These are phyloP conservation scores for Tamias sibiricus DNA, from an alignment of 2,113 vertebrate species.

Conservation along the genomic window DNA sequence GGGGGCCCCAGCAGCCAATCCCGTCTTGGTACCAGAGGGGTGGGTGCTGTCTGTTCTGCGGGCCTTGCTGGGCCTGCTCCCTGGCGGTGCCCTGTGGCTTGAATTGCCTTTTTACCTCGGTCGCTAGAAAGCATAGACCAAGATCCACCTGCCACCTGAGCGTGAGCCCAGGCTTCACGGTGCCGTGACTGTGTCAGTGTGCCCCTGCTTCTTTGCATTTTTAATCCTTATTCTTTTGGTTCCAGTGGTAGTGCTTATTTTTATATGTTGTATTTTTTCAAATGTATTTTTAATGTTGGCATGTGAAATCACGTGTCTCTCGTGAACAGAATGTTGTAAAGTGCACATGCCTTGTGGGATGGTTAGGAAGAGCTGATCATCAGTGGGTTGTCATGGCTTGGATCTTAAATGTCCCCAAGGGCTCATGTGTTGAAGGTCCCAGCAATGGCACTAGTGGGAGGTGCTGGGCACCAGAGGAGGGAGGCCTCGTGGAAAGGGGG, in stretches of 20 bases:
- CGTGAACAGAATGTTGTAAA: background rate
- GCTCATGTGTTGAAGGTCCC: background rate
- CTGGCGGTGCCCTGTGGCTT: too few relatives aligned
- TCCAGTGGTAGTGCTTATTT: background rate
- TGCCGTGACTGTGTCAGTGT: fast-evolving
- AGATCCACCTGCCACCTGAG: fast-evolving
- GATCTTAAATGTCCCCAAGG: background rate
- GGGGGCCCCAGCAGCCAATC: too few relatives aligned
- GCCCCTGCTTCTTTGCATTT: background rate
- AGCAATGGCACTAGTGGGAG: background rate
- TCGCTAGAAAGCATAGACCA: too few relatives aligned
- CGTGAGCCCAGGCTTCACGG: fast-evolving
- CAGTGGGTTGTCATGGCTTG: background rate
- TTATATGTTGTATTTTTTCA: background rate
- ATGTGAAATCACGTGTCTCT: background rate
- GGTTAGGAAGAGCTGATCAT: too few relatives aligned
- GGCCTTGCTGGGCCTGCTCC: background rate
- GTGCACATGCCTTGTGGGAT: background rate
- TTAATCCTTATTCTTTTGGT: background rate
- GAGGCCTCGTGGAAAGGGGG: background rate
- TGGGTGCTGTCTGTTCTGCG: fast-evolving
- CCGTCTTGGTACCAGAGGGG: background rate
- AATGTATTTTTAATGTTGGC: background rate
- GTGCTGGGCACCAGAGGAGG: background rate
- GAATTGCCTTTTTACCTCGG: background rate